Conservation (phyloP, 2,888 invertebrate genomes). For the Drosophila fungiperda region DNA sequence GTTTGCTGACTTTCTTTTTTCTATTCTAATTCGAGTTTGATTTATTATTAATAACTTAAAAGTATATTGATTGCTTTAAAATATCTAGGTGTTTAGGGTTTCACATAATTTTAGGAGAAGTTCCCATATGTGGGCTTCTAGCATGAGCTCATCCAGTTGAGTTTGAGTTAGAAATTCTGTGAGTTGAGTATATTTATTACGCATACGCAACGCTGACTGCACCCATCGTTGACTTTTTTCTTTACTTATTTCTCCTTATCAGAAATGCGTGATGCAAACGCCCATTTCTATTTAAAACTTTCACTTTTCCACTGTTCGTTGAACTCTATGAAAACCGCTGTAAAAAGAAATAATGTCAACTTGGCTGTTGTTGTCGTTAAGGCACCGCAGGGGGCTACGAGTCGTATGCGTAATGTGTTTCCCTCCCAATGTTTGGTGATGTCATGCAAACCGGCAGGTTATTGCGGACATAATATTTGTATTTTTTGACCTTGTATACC, state of each 20-base stretch:
- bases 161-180: conserved; percentile 16
- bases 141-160: conserved; percentile 61
- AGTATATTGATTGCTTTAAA: conserved; percentile 27
- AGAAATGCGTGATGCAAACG: conserved; percentile 16
- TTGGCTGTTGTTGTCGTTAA: conserved; percentile 2
- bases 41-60: conserved; percentile 23
- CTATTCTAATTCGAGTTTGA: conserved; percentile 9
- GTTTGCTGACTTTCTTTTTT: conserved; percentile 55
- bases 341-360: conserved; percentile 18
- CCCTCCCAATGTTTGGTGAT: conserved; percentile 44
- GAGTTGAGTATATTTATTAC: conserved; percentile 20
- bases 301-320: conserved; percentile 61
- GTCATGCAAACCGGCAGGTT: conserved; percentile 50
- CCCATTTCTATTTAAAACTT: conserved; percentile 44
- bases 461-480: conserved; percentile 11
- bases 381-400: conserved; percentile 59
- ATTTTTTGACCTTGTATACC: conserved; percentile 42
- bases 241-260: conserved; percentile 22
- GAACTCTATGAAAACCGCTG: conserved; percentile 46
- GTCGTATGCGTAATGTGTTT: conserved; percentile 56
- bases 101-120: conserved; percentile 21
- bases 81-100: not conserved
- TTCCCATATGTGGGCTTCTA: conserved; percentile 22
- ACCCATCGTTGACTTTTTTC: conserved; percentile 7
- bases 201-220: conserved; percentile 30